A percentile compares a stretch with the other conserved stretches of the same genome.
These are phyloP conservation scores for Macquaria ambigua DNA, from an alignment of 2,113 vertebrate genomes.

Conservation along the genomic window DNA sequence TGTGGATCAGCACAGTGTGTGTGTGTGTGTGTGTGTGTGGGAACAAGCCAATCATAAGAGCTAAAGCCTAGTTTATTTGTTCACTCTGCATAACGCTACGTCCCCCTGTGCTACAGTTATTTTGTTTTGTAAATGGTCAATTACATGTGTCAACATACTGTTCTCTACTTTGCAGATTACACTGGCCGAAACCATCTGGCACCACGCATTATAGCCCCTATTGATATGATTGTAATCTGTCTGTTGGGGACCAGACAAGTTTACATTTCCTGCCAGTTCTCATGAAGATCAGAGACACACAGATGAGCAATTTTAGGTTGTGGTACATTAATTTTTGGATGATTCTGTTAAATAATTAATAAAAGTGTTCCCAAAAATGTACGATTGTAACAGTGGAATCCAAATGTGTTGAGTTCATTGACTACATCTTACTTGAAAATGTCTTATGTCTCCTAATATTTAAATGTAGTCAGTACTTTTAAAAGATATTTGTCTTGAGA, in stretches of 20 bases:
- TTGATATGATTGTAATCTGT: conserved; percentile 1
- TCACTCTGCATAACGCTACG: background rate
- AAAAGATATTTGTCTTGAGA: background rate
- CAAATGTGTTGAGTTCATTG: no score
- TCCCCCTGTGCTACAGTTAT: conserved; percentile 14
- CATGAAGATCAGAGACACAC: background rate
- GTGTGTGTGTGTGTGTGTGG: background rate
- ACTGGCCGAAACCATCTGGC: background rate
- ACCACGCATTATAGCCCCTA: background rate
- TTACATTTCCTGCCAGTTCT: conserved; percentile 11
- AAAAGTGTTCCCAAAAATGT: background rate
- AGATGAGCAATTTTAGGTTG: background rate
- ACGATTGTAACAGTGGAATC: background rate
- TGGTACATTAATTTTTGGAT: background rate
- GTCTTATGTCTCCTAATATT: no score
- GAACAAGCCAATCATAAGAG: background rate
- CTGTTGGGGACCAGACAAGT: background rate
- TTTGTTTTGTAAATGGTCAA: conserved; percentile 26
- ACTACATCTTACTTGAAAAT: background rate
- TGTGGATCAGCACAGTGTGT: background rate
- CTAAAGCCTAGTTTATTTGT: conserved; percentile 9
- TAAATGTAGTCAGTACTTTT: no score
- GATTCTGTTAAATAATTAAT: background rate
- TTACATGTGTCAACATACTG: conserved; percentile 11
- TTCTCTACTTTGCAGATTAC: background rate